Conservation (phyloP, 30 jellyfish, hydroid and myxozoan species). For the Aurelia aurita complex sp. Pacific region DNA sequence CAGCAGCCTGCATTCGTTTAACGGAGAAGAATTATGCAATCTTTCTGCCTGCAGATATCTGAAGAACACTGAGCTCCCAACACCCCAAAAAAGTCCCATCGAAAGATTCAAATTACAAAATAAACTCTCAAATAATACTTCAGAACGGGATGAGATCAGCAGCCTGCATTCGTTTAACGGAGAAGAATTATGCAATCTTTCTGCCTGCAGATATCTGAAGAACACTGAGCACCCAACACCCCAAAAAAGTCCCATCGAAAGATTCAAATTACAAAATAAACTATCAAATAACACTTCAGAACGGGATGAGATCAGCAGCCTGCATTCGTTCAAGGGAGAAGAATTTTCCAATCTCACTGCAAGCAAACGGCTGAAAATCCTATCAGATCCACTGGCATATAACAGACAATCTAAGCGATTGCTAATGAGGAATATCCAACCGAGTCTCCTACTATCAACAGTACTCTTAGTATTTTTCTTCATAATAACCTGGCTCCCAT, state of each 20-base stretch:
- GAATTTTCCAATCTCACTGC: conserved; percentile 12
- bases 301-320: neutral
- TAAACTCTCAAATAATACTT: neutral
- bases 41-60: no score
- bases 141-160: neutral
- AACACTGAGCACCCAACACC: no score
- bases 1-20: no score
- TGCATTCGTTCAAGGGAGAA: conserved; percentile 7
- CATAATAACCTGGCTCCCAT: conserved; percentile 38
- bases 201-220: no score
- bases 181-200: no score
- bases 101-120: no score
- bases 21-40: no score
- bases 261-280: no score
- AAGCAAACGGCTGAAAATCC: conserved; percentile 16
- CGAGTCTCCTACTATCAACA: conserved; percentile 24
- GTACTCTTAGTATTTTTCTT: conserved; percentile 18
- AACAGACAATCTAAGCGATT: neutral
- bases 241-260: no score
- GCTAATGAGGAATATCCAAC: conserved; percentile 4
- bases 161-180: no score
- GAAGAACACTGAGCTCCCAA: no score
- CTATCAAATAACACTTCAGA: neutral
- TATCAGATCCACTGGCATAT: conserved; percentile 8
- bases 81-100: no score